Evolutionary conservation across 2,113 vertebrate species (phyloP).

Genomic region (Trogon surrucura): DNA sequence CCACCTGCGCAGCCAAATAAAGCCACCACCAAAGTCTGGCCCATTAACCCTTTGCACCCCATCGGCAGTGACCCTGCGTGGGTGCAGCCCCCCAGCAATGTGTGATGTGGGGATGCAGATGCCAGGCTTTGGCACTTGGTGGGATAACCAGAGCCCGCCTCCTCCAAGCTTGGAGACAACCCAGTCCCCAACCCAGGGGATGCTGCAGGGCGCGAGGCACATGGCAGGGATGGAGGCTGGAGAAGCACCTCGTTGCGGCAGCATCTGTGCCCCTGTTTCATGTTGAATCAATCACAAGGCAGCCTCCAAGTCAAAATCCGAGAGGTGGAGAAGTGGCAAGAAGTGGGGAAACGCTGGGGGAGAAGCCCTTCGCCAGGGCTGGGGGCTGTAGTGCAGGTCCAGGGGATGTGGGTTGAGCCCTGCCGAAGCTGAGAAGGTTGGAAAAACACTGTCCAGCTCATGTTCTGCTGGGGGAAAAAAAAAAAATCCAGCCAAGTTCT

Average conservation of each 20-base stretch:
- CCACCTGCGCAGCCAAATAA: background rate
- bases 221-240: background rate
- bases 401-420: background rate
- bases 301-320: background rate
- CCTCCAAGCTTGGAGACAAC: background rate
- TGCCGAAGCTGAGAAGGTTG: slow-evolving; percentile 6
- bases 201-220: background rate
- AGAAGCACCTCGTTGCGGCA: background rate
- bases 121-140: background rate
- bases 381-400: background rate
- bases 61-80: fast-evolving
- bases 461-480: background rate
- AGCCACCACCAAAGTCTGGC: background rate
- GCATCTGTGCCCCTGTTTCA: background rate
- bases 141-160: background rate
- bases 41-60: background rate
- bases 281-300: background rate
- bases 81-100: fast-evolving
- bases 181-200: background rate
- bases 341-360: background rate
- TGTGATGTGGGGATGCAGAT: background rate
- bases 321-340: background rate
- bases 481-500: background rate
- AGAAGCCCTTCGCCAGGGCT: background rate
- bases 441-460: background rate